A percentile compares a stretch with the other conserved stretches of the same genome.
Conservation (phyloP, 2,888 invertebrate genomes). For the Eucera pruinosa region DNA sequence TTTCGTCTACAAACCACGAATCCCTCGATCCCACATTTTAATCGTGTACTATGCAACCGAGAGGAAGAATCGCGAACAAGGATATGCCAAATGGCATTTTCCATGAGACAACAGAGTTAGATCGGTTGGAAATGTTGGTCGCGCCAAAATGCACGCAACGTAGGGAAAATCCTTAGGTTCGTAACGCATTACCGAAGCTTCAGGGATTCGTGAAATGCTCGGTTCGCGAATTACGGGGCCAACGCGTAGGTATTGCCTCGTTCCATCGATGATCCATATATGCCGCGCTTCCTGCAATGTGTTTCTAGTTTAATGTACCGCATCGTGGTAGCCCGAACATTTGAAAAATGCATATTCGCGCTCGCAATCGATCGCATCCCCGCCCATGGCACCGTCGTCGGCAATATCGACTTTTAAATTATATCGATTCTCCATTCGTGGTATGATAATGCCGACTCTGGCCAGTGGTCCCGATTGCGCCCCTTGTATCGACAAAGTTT, state of each 20-base stretch:
- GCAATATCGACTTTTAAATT: conserved; percentile 61
- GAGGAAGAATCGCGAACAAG: background rate
- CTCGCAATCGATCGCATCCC: conserved; percentile 27
- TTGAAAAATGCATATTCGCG: conserved; percentile 61
- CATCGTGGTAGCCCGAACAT: conserved; percentile 55
- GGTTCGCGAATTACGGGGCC: conserved; percentile 51
- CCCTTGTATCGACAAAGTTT: conserved; percentile 9
- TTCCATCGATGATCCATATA: conserved; percentile 57
- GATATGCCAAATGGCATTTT: conserved; percentile 24
- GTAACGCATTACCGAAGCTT: conserved; percentile 50
- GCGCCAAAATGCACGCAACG: conserved; percentile 39
- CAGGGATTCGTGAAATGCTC: conserved; percentile 56
- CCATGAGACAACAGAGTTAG: background rate
- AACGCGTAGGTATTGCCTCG: conserved; percentile 35
- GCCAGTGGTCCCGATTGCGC: background rate
- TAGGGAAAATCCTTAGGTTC: conserved; percentile 45
- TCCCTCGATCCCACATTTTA: too few species aligned
- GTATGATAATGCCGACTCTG: conserved; percentile 50
- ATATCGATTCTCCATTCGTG: conserved; percentile 50
- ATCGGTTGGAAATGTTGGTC: conserved; percentile 27
- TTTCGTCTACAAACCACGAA: too few species aligned
- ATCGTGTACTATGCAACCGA: too few species aligned
- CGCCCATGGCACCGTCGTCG: conserved; percentile 4
- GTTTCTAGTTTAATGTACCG: conserved; percentile 67
- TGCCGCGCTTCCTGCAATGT: conserved; percentile 55